Base-by-base conservation (phyloP, 2,888 invertebrate genomes). In the Cheilosia impressa region DNA sequence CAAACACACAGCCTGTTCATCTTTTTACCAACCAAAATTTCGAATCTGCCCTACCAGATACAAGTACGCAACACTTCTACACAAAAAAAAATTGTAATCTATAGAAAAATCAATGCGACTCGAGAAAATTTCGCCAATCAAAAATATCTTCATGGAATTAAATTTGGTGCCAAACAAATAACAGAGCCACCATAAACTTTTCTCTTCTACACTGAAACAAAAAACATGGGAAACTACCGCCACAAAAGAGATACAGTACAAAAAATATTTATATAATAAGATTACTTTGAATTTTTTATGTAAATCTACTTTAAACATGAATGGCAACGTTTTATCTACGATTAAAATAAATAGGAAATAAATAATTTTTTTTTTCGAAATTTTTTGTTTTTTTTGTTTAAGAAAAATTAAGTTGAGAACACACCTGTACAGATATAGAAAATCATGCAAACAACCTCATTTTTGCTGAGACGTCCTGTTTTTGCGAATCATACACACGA, bases 341-440 rank as follows among this genome's bases (percentile, higher is more conserved):
- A 72, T 71, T 71, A 69, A 78, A 73, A 53, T 68, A 72, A 60
- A 80, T 73, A 66, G 66, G 47, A 73, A 80, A 66, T 52, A 24
- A 43, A 24, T 72, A 57, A 17, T 55, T 52, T 27, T 41, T 63
- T 60, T 43, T 55, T 60, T n/a, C 22, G 19, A 43, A 60, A 15
- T 9, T 31, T 62, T 68, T 41, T 58, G 27, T 60, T 9, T 45
- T 62, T 45, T 63, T 60, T 62, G 15, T 58, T 38, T 68, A 45
- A 50, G 62, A 72, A 68, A 87, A 84, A 81, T 87, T 87, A 87
- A 81, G 88, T 89, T 88, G 88, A 88, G 87, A 90, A 92, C 92
- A 91, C 92, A 92, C 92, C 92, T 92, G 91, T 88, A 90, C 92
- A 92, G 88, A 91, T 90, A 90, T 89, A 91, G 89, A 92, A 90